Evolutionary conservation across 2,113 vertebrate species (phyloP), one percentile per base, ranked within the genome.

Genomic region (Caloenas nicobarica): DNA sequence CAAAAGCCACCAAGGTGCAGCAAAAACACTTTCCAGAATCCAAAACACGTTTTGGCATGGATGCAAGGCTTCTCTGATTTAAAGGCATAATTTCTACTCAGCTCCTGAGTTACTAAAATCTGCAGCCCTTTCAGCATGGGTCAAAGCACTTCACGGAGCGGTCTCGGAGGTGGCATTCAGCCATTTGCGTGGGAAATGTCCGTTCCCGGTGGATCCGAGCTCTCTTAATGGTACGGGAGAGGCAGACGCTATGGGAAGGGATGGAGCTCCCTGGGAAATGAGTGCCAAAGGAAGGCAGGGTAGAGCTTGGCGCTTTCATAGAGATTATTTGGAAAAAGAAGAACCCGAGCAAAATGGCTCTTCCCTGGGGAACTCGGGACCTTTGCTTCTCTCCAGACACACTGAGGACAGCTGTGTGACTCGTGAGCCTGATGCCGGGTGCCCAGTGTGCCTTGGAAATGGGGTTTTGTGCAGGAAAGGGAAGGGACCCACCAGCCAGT

Each of bases 131-230:
- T 46, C 71, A 87, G 69, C 28, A 51, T 5, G 7, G 0, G 7
- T 18, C 44, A 65, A 46, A 95, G 66, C 13, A 16, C 13, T 68
- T 61, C 17, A 73, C 0, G 2, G 0, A 60, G 65, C 40, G 16
- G 29, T 33, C 66, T 65, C 82, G 2, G 3, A 88, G 74, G 51
- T 0, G 25, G 38, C 3, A 0, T 38, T 69, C 44, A 69, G 74
- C 54, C 7, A 1, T 62, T 46, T 16, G 40, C 69, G 28, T 48
- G 90, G 81, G 68, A 90, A 86, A 88, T 29, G n/a, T 24, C 91
- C 12, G 2, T 5, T 81, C 77, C 91, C 7, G 0, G 26, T 0
- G 0, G 72, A 83, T 53, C 15, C 3, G 2, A 31, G 68, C 33
- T 90, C 51, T 82, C n/a, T 69, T 17, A 57, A 44, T 0, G 7